Conservation (phyloP, 2,113 vertebrate species). For the Passer montanus region DNA sequence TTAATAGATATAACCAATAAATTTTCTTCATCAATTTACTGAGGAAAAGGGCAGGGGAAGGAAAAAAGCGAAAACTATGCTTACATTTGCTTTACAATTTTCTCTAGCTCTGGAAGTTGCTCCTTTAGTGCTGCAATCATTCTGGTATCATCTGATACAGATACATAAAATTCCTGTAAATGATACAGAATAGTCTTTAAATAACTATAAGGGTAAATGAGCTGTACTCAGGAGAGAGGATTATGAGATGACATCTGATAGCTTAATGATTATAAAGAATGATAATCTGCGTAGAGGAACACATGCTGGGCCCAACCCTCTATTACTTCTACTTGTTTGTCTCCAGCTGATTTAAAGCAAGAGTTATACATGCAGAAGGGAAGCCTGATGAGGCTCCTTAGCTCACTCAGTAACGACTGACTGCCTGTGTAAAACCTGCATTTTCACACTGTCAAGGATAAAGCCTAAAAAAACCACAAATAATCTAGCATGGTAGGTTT, state of each 20-base stretch:
- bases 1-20: background rate
- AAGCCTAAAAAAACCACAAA: background rate
- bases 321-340: conserved; percentile 39
- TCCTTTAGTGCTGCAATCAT: conserved; percentile 86
- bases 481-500: background rate
- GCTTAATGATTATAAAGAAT: conserved; percentile 8
- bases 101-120: conserved; percentile 89
- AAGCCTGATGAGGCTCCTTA: background rate
- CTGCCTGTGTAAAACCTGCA: background rate
- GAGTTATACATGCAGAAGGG: background rate
- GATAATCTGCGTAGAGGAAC: conserved; percentile 17
- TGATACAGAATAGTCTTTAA: conserved; percentile 69
- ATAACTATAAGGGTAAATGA: conserved; percentile 8
- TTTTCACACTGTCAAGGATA: background rate
- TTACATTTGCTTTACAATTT: conserved; percentile 90
- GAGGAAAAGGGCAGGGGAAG: background rate
- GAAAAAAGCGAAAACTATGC: conserved; percentile 46
- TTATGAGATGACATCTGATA: conserved; percentile 4
- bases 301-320: conserved; percentile 30
- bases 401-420: background rate
- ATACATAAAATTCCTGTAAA: conserved; percentile 90
- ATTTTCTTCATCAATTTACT: background rate
- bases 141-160: conserved; percentile 90
- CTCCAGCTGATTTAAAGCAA: conserved; percentile 45
- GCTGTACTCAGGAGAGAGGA: conserved; percentile 15